A percentile compares a stretch with the other conserved stretches of the same genome.
phyloP scores from a whole-genome alignment of 2,888 invertebrate genomes.

The Liopterus haemorrhoidalis region DNA sequence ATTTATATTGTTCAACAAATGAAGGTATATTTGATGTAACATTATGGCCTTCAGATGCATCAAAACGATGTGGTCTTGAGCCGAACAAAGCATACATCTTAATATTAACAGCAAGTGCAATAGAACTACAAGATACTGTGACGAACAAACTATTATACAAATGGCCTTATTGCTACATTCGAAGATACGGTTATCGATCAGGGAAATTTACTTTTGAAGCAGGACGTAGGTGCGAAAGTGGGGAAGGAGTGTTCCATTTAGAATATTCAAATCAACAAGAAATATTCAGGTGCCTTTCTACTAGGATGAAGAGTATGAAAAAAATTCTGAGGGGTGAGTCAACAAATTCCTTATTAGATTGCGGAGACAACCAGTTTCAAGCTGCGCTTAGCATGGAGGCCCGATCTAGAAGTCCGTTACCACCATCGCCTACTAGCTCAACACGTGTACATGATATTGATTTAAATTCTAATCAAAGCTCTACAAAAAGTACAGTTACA shows the following conservation, averaged over 20 bases:
- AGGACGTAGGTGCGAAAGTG: slow-evolving; percentile 78
- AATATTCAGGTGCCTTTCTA: slow-evolving; percentile 71
- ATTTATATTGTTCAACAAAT: slow-evolving; percentile 79
- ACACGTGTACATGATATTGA: slow-evolving; percentile 48
- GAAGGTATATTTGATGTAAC: slow-evolving; percentile 76
- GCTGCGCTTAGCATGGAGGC: slow-evolving; percentile 73
- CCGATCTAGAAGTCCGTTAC: slow-evolving; percentile 73
- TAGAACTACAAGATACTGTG: slow-evolving; percentile 65
- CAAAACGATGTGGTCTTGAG: slow-evolving; percentile 67
- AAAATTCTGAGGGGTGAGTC: slow-evolving; percentile 69
- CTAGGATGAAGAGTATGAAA: slow-evolving; percentile 84
- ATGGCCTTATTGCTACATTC: slow-evolving; percentile 80
- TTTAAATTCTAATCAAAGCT: slow-evolving; percentile 32
- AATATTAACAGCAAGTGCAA: slow-evolving; percentile 66
- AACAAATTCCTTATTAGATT: slow-evolving; percentile 52
- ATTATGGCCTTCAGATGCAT: slow-evolving; percentile 72
- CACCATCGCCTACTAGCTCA: slow-evolving; percentile 50
- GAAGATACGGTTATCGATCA: slow-evolving; percentile 78
- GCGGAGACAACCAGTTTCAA: slow-evolving; percentile 69
- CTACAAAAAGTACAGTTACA: slow-evolving; percentile 40
- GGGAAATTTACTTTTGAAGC: slow-evolving; percentile 86
- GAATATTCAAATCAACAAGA: slow-evolving; percentile 78
- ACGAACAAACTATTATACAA: slow-evolving; percentile 62
- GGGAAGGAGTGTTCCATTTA: slow-evolving; percentile 75
- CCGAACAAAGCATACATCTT: slow-evolving; percentile 62